Percentiles rank a stretch among this genome's conserved stretches.
These are phyloP conservation scores for Micrasema longulum DNA, from an alignment of 1,140 invertebrate species.

Conservation along the genomic window DNA sequence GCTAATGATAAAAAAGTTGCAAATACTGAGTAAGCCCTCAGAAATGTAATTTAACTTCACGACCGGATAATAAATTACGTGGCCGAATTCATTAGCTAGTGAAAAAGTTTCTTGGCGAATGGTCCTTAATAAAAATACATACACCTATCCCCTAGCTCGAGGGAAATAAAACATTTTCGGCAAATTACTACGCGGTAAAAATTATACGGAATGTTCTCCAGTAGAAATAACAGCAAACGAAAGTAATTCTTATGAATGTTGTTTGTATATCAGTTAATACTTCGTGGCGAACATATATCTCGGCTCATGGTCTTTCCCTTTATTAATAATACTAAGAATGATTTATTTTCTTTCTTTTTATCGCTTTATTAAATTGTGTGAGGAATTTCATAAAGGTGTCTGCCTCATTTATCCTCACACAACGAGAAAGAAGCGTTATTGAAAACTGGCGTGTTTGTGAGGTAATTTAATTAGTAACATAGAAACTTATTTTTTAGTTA, in stretches of 20 bases:
- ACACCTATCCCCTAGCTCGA: slow-evolving; percentile 37
- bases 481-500: too few species aligned
- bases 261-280: slow-evolving; percentile 50
- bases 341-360: slow-evolving; percentile 37
- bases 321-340: slow-evolving; percentile 39
- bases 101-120: slow-evolving; percentile 47
- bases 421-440: too few species aligned
- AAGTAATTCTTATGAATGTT: slow-evolving; percentile 53
- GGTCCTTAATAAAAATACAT: slow-evolving; percentile 48
- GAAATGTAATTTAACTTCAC: slow-evolving; percentile 36
- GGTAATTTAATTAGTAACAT: too few species aligned
- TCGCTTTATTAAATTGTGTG: slow-evolving; percentile 44
- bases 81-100: slow-evolving; percentile 51
- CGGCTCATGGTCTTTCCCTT: slow-evolving; percentile 11
- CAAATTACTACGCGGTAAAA: slow-evolving; percentile 44
- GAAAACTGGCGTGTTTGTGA: too few species aligned
- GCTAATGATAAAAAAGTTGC: too few species aligned
- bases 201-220: slow-evolving; percentile 9
- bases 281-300: slow-evolving; percentile 37
- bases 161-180: slow-evolving; percentile 50
- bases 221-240: slow-evolving; percentile 47
- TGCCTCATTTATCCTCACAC: slow-evolving; percentile 16
- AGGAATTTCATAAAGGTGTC: slow-evolving; percentile 31
- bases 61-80: slow-evolving; percentile 35
- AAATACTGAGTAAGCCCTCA: too few species aligned